Evolutionary conservation across 1,140 invertebrate genomes (phyloP).

Genomic region (Aphis craccivora): DNA sequence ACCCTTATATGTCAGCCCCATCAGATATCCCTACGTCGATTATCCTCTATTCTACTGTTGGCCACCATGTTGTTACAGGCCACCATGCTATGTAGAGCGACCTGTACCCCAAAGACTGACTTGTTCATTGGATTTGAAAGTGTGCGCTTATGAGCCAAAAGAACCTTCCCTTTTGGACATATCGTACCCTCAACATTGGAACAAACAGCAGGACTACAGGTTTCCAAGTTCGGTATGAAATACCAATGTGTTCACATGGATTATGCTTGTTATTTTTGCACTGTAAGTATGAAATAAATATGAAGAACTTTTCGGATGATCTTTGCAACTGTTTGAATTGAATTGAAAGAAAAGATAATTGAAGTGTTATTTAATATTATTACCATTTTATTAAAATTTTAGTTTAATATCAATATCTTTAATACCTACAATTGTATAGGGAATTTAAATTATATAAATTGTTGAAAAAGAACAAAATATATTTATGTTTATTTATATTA

Average conservation of each 20-base stretch:
- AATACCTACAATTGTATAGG: not conserved
- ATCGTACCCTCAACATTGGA: slow-evolving; percentile 51
- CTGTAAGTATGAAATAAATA: slow-evolving; percentile 11
- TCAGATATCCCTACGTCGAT: slow-evolving; percentile 37
- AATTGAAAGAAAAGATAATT: slow-evolving; percentile 19
- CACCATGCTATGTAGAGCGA: slow-evolving; percentile 46
- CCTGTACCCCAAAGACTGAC: slow-evolving; percentile 56
- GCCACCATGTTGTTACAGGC: slow-evolving; percentile 55
- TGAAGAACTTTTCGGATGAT: not conserved
- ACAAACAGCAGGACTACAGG: slow-evolving; percentile 45
- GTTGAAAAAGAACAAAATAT: not conserved
- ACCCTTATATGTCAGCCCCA: slow-evolving; percentile 41
- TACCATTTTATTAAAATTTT: not conserved
- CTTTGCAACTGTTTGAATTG: not conserved
- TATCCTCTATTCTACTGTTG: slow-evolving; percentile 43
- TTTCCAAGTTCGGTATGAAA: slow-evolving; percentile 50
- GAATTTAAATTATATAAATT: not conserved
- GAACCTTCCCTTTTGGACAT: slow-evolving; percentile 51
- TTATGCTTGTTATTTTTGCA: slow-evolving; percentile 16
- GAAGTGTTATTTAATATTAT: not conserved
- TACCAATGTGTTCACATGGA: not conserved
- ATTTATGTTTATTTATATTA: not conserved
- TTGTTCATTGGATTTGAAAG: slow-evolving; percentile 55
- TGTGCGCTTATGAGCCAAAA: slow-evolving; percentile 38
- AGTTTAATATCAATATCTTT: not conserved